Conservation (phyloP, 1,140 invertebrate species). For the Cyphomyrmex costatus region DNA sequence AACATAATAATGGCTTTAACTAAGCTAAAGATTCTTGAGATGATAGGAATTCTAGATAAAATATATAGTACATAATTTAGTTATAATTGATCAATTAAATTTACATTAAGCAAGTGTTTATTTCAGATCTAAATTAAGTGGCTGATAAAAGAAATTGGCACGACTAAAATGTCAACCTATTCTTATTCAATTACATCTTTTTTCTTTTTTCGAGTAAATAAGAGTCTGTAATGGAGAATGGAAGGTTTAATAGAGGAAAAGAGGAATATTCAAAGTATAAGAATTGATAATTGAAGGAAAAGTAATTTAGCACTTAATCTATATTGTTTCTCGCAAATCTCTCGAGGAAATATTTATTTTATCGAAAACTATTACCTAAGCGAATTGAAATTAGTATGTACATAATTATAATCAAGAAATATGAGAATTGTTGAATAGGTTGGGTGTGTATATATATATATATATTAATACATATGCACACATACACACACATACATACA, state of each 20-base stretch:
- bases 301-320: neutral
- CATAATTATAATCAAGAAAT: constrained; percentile 17
- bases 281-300: neutral
- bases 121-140: neutral
- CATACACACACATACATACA: neutral
- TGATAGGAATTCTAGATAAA: neutral
- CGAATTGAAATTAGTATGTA: constrained; percentile 10
- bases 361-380: constrained; percentile 6
- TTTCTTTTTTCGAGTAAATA: neutral
- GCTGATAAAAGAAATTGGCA: neutral
- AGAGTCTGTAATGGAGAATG: neutral
- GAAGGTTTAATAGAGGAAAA: neutral
- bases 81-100: neutral
- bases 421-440: constrained; percentile 11
- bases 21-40: neutral
- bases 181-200: neutral
- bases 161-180: neutral
- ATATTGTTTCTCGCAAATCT: constrained; percentile 23
- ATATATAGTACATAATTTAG: neutral
- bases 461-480: neutral
- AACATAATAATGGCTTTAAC: neutral
- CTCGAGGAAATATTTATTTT: constrained; percentile 12
- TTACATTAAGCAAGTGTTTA: neutral
- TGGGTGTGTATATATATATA: neutral
- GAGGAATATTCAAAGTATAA: neutral